Evolutionary conservation across 1,140 invertebrate genomes (phyloP), one percentile per base, ranked within the genome.

Genomic region (Chelonus insularis): DNA sequence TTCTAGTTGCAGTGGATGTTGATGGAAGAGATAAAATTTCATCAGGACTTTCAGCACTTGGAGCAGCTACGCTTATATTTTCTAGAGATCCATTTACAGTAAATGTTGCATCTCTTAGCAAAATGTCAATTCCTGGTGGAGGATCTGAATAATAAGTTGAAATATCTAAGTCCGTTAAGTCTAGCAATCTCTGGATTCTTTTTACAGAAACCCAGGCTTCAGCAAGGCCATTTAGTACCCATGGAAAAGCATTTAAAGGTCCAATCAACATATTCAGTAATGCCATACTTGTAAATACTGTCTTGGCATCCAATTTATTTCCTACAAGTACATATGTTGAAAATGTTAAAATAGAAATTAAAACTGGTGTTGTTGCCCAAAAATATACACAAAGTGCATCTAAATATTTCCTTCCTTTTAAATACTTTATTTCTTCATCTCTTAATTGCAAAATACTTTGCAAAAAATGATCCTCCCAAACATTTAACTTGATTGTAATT

Each of bases 341-440:
- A 73, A 99, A 96, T 0, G 96, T 98, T 1, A 97, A 82, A 55
- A 97, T 88, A 1, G 95, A 91, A 64, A 99, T 96, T 1, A 98
- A 72, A 43, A 98, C 92, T 0, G 97, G 97, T n/a, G 97, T 98
- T 5, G 95, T 96, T 1, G 97, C 97, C 97, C 97, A 99, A 76
- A 99, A 94, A 77, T 95, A 98, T 1, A 99, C 97, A 82, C 97
- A 99, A 47, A 97, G 78, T n/a, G 97, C 97, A 83, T 99, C 97
- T 60, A 99, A 78, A 81, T 99, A 99, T 83, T 99, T 99, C 64
- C 95, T 84, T 12, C 89, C 87, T 63, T 88, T 88, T 43, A 97
- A 77, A 72, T 89, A 91, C 52, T 87, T 86, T 14, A 97, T 71
- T 82, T 97, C 94, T 37, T 80, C 72, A 2, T 83, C 76, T 43